Conservation (phyloP, 2,113 vertebrate genomes). For the Apistogramma diplotaenia region DNA sequence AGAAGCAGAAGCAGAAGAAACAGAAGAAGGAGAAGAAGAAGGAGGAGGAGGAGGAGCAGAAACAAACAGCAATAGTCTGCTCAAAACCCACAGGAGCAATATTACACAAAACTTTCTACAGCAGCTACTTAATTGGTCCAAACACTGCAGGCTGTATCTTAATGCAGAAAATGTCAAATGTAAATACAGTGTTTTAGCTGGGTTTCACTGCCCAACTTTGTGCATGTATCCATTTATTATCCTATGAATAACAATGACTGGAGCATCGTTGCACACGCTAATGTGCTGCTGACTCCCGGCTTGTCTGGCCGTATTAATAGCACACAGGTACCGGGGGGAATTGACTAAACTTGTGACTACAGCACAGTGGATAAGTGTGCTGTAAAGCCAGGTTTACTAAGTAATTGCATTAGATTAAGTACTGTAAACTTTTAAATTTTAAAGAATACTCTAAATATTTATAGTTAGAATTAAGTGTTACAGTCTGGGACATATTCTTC, state of each 20-base stretch:
- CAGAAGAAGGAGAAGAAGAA: neutral
- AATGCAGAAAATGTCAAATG: slow-evolving; percentile 29
- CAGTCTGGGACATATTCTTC: neutral
- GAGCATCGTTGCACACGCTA: neutral
- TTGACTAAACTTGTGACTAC: neutral
- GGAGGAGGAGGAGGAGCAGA: neutral
- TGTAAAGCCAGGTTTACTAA: neutral
- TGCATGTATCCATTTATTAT: slow-evolving; percentile 15
- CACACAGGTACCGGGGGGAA: neutral
- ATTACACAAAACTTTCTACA: slow-evolving; percentile 12
- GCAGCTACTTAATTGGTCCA: slow-evolving; percentile 45
- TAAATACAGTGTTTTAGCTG: slow-evolving; percentile 6
- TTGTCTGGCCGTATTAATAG: neutral
- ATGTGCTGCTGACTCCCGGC: slow-evolving; percentile 8
- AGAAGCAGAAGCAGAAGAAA: neutral
- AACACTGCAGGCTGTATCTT: slow-evolving; percentile 25
- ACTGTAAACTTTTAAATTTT: neutral
- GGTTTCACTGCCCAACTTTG: slow-evolving; percentile 14
- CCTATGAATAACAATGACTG: slow-evolving; percentile 7
- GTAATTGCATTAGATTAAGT: neutral
- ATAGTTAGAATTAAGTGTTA: neutral
- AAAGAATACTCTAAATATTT: neutral
- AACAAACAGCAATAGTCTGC: neutral
- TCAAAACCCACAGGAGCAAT: slow-evolving; percentile 5
- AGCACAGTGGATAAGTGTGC: neutral